Percentiles rank a stretch among this genome's conserved stretches.
These are phyloP conservation scores for Glyptemys insculpta DNA, from an alignment of 2,797 vertebrate genomes.

Conservation along the genomic window DNA sequence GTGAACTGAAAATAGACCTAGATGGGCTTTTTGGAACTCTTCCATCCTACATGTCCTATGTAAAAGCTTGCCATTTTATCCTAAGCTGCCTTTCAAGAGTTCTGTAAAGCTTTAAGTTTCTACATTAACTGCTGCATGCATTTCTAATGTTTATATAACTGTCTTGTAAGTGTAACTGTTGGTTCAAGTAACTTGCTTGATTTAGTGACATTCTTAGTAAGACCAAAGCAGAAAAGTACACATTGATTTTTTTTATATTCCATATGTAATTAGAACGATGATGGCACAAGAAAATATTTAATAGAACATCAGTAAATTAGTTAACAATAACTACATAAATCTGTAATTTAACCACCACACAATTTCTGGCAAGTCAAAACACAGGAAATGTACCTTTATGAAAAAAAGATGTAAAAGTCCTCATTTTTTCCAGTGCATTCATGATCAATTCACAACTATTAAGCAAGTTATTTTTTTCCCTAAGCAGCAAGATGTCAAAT, in stretches of 20 bases:
- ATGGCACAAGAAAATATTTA: background rate
- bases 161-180: background rate
- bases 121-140: background rate
- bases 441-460: background rate
- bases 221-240: background rate
- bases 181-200: background rate
- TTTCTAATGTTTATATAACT: background rate
- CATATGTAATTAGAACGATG: background rate
- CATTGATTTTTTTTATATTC: background rate
- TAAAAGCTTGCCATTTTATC: background rate
- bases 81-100: background rate
- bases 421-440: background rate
- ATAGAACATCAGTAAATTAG: background rate
- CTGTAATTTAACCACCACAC: background rate
- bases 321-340: background rate
- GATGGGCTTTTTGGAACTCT: constrained; percentile 1
- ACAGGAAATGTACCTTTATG: background rate
- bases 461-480: background rate
- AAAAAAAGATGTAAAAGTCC: background rate
- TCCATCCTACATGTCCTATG: background rate
- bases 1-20: background rate
- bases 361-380: background rate
- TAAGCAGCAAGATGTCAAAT: background rate
- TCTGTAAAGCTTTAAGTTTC: background rate
- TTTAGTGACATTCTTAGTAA: background rate